Conservation (phyloP, 2,113 vertebrate genomes). For the Macroglossus sobrinus region DNA sequence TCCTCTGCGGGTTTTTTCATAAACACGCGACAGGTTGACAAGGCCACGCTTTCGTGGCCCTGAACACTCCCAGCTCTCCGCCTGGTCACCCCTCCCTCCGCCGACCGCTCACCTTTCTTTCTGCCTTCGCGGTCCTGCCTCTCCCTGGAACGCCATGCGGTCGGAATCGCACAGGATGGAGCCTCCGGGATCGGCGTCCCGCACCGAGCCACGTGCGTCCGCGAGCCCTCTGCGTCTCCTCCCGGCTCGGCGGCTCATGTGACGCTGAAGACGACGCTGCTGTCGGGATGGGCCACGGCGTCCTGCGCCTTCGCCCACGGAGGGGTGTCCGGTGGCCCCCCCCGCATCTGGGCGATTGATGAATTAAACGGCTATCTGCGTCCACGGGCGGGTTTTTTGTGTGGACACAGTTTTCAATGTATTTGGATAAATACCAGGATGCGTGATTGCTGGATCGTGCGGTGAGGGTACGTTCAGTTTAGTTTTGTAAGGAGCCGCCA, state of each 20-base stretch:
- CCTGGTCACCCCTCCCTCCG: background rate
- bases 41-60: background rate
- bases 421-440: background rate
- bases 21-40: too few species aligned
- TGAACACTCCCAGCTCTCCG: accelerated
- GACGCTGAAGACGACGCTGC: background rate
- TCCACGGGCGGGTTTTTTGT: background rate
- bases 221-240: background rate
- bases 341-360: background rate
- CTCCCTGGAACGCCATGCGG: background rate
- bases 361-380: background rate
- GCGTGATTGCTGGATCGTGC: accelerated
- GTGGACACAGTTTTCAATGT: background rate
- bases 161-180: accelerated
- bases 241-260: background rate
- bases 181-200: background rate
- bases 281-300: background rate
- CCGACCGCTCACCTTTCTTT: background rate
- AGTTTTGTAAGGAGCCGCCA: background rate
- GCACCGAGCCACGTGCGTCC: background rate
- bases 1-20: too few species aligned
- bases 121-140: background rate
- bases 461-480: background rate
- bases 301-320: accelerated
- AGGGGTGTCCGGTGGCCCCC: background rate